A percentile compares a stretch with the other conserved stretches of the same genome.
Evolutionary conservation across 2,888 invertebrate species (phyloP).

Genomic region (Agriotes lineatus): DNA sequence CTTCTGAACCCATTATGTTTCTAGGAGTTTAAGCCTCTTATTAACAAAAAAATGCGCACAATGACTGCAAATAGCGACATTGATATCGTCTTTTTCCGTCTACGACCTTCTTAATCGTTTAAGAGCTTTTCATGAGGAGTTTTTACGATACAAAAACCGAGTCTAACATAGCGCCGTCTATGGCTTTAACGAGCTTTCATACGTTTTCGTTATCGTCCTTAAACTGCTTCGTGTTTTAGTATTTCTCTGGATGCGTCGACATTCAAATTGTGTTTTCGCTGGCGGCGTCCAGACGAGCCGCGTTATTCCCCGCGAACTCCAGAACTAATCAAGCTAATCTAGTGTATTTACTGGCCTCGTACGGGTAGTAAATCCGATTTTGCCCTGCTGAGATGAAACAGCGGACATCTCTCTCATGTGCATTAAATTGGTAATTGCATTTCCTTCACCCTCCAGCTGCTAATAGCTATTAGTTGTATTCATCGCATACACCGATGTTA

Average conservation of each 20-base stretch:
- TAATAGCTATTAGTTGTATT: constrained; percentile 46
- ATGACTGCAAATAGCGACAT: background rate
- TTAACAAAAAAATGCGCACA: no score
- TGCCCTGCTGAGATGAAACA: constrained; percentile 52
- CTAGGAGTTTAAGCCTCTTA: background rate
- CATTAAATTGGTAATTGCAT: constrained; percentile 45
- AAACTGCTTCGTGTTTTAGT: constrained; percentile 36
- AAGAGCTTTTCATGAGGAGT: constrained; percentile 29
- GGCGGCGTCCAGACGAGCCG: constrained; percentile 46
- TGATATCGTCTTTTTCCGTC: background rate
- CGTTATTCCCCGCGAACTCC: constrained; percentile 55
- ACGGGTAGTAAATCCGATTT: constrained; percentile 59
- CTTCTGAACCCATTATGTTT: background rate
- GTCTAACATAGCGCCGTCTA: constrained; percentile 30
- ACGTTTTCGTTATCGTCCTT: constrained; percentile 35
- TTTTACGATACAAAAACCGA: constrained; percentile 23
- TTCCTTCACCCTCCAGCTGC: constrained; percentile 45
- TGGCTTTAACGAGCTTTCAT: constrained; percentile 32
- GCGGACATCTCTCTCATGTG: constrained; percentile 44
- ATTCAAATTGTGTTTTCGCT: constrained; percentile 54
- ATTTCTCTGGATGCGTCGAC: constrained; percentile 48
- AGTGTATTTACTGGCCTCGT: constrained; percentile 61
- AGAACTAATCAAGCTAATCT: constrained; percentile 63
- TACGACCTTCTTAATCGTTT: constrained; percentile 33
- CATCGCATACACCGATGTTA: constrained; percentile 37